phyloP scores from a whole-genome alignment of 2,888 invertebrate genomes.

The Hypomecis atomaria region DNA sequence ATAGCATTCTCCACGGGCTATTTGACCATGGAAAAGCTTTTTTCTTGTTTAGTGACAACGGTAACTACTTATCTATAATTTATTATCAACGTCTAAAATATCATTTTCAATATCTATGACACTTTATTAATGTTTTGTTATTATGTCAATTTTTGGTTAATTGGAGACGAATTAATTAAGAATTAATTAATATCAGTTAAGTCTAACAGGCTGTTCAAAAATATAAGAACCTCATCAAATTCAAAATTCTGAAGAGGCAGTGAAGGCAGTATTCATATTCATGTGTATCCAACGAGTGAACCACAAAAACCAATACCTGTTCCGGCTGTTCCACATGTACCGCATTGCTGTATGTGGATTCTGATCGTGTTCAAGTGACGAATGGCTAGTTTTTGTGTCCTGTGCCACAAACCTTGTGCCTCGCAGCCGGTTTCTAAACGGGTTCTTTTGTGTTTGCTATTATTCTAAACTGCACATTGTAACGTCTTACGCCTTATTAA shows the following conservation, averaged over 20 bases:
- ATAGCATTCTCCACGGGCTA: constrained; percentile 2
- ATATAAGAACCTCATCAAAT: no score
- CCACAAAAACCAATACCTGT: constrained; percentile 23
- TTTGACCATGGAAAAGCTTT: constrained; percentile 7
- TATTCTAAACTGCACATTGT: constrained; percentile 29
- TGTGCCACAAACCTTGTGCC: constrained; percentile 43
- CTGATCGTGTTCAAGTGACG: constrained; percentile 30
- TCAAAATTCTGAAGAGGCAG: no score
- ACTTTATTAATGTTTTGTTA: no score
- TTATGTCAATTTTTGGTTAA: no score
- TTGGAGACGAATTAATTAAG: no score
- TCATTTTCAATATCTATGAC: no score
- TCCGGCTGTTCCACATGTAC: constrained; percentile 24
- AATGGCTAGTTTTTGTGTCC: constrained; percentile 46
- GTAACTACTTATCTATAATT: neutral
- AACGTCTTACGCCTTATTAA: neutral
- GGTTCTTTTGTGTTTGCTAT: constrained; percentile 31
- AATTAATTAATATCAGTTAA: no score
- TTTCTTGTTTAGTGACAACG: neutral
- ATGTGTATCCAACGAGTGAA: no score
- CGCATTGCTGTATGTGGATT: constrained; percentile 14
- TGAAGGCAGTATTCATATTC: no score
- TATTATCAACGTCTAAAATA: neutral
- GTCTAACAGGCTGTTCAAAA: no score
- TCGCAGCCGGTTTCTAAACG: constrained; percentile 41